Conservation (phyloP, 2,888 invertebrate genomes). For the Lydus trimaculatus region DNA sequence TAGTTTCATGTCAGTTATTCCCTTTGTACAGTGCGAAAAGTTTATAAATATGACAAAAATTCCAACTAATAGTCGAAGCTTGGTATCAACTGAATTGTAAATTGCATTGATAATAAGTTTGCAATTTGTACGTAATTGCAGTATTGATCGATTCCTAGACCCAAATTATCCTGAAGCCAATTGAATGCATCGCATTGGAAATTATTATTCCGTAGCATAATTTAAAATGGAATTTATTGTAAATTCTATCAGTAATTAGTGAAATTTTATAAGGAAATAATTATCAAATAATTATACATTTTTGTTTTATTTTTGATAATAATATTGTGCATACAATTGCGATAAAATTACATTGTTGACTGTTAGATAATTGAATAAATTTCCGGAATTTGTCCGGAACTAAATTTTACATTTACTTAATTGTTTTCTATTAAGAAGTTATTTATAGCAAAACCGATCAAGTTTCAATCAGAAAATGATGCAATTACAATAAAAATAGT, state of each 20-base stretch:
- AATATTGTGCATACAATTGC: background rate
- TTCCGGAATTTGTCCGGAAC: slow-evolving; percentile 2
- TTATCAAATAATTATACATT: background rate
- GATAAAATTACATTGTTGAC: background rate
- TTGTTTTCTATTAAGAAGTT: background rate
- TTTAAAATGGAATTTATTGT: background rate
- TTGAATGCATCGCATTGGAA: background rate
- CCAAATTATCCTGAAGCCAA: background rate
- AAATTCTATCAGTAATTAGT: background rate
- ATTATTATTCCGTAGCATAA: background rate
- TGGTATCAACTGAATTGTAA: background rate
- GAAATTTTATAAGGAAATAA: background rate
- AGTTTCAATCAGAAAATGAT: background rate
- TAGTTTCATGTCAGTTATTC: too few species aligned
- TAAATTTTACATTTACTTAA: slow-evolving; percentile 10
- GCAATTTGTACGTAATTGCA: slow-evolving; percentile 23
- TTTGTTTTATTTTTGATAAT: background rate
- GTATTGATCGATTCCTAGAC: slow-evolving; percentile 18
- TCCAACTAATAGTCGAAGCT: too few species aligned
- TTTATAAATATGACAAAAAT: too few species aligned
- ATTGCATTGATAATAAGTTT: slow-evolving; percentile 3
- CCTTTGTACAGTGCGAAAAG: too few species aligned
- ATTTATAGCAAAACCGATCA: background rate
- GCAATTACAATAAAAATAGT: background rate
- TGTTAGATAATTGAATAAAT: background rate